Evolutionary conservation across 2,797 vertebrate genomes (phyloP), one percentile per base, ranked within the genome.

Genomic region (Siniperca obscura): DNA sequence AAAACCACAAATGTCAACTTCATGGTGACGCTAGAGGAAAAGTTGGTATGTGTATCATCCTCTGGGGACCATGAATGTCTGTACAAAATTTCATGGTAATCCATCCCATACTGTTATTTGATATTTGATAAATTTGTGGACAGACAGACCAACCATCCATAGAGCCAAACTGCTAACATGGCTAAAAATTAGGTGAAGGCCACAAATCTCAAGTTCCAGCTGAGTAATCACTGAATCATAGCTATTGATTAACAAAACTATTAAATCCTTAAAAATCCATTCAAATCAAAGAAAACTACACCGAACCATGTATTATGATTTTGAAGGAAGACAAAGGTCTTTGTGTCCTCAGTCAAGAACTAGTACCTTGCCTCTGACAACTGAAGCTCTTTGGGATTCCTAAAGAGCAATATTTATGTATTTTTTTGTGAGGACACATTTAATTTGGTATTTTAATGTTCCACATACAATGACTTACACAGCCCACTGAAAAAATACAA

Each of bases 201-300:
- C 36, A 36, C 55, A 73, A 40, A 27, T 21, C 27, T 17, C 2
- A 44, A 30, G 7, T 62, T 74, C 22, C 52, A 53, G 57, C 21
- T 34, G n/a, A 66, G 73, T 74, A 52, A 76, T 60, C n/a, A 52
- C 3, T 70, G 73, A 66, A 53, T 80, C 74, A 60, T 13, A 59
- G 52, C 34, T 68, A 27, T 44, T 48, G 64, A 40, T 30, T 17
- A 22, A 25, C 4, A 59, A 16, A 36, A 38, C 4, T 34, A 17
- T 71, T 27, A 71, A 64, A 34, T 70, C 22, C 2, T 21, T 67
- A n/a, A 77, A 61, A 67, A 50, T 67, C 36, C 2, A 57, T 19
- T 25, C 12, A 74, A 7, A 61, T 22, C 36, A 50, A 55, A 42
- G 50, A 11, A 48, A 12, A 48, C 9, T 8, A 13, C 21, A 56